Evolutionary conservation across 2,797 vertebrate species (phyloP).

Genomic region (Acrossocheilus wenchowensis): DNA sequence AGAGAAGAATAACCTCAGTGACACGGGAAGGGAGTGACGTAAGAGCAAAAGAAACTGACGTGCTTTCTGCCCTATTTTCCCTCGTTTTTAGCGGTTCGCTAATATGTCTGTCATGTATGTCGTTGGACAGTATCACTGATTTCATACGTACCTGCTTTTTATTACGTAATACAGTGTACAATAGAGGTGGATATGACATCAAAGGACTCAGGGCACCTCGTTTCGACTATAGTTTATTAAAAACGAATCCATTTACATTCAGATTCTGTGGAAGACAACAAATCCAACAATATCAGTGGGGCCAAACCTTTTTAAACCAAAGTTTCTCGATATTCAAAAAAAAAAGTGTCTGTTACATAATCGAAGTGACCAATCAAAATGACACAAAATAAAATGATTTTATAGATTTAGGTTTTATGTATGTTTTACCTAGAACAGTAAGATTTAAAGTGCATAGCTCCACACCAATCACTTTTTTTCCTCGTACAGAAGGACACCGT

Average conservation of each 20-base stretch:
- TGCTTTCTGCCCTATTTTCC: conserved; percentile 9
- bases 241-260: background rate
- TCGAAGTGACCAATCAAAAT: background rate
- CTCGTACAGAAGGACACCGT: background rate
- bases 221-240: background rate
- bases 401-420: background rate
- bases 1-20: background rate
- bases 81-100: background rate
- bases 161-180: background rate
- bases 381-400: background rate
- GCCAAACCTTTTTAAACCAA: background rate
- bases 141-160: background rate
- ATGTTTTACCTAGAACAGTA: background rate
- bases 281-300: background rate
- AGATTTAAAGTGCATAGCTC: background rate
- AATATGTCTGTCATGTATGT: background rate
- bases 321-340: background rate
- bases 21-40: conserved; percentile 24
- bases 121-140: background rate
- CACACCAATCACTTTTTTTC: background rate
- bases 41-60: conserved; percentile 20
- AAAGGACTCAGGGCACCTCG: conserved; percentile 15
- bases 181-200: background rate
- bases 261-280: background rate
- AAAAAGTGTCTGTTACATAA: background rate